phyloP scores from a whole-genome alignment of 2,113 vertebrate species.

The Alethe diademata region DNA sequence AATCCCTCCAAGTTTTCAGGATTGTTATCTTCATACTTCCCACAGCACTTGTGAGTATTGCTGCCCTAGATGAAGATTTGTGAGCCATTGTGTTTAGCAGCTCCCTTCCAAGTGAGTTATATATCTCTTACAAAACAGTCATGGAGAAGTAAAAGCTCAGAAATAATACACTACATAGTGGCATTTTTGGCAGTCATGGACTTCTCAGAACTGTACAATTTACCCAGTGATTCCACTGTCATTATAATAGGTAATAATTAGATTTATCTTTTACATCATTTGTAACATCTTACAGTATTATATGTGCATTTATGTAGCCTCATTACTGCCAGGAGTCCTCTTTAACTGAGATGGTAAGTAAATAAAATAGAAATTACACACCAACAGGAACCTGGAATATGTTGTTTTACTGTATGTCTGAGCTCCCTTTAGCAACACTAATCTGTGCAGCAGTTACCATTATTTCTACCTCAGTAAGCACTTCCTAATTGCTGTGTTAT shows the following conservation, averaged over 20 bases:
- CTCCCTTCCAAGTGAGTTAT: conserved; percentile 68
- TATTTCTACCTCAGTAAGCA: conserved; percentile 82
- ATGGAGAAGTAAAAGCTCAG: conserved; percentile 62
- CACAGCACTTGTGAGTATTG: conserved; percentile 34
- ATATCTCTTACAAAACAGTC: conserved; percentile 58
- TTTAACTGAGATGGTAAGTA: conserved; percentile 81
- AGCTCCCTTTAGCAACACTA: conserved; percentile 75
- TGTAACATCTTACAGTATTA: conserved; percentile 73
- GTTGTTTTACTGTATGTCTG: conserved; percentile 80
- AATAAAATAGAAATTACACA: conserved; percentile 83
- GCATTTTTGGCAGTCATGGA: conserved; percentile 56
- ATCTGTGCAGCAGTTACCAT: conserved; percentile 78
- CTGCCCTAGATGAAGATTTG: conserved; percentile 61
- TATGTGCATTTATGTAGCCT: conserved; percentile 71
- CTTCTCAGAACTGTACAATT: conserved; percentile 65
- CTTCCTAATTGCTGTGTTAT: conserved; percentile 81
- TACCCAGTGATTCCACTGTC: conserved; percentile 71
- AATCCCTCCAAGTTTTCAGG: conserved; percentile 23
- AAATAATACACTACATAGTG: conserved; percentile 67
- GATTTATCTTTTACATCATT: conserved; percentile 80
- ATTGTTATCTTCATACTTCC: conserved; percentile 60
- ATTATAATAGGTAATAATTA: conserved; percentile 79
- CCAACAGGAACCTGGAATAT: conserved; percentile 73
- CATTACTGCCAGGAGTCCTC: conserved; percentile 81
- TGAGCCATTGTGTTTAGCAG: conserved; percentile 59